Percentiles rank a stretch among this genome's conserved stretches.
Evolutionary conservation across 2,888 invertebrate genomes (phyloP).

Genomic region (Bembecia ichneumoniformis): DNA sequence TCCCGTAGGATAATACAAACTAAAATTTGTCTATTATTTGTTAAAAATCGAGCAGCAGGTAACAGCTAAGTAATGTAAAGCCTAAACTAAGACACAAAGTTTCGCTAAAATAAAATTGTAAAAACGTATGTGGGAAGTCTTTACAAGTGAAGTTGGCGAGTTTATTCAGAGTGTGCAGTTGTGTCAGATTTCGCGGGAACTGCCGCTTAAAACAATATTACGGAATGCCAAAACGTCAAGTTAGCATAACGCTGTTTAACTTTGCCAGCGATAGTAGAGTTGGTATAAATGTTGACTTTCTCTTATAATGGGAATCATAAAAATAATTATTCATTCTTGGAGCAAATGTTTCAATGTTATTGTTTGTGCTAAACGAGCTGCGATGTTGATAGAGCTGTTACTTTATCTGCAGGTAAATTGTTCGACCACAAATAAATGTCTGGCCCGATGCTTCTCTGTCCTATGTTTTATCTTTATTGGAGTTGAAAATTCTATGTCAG

Average conservation of each 20-base stretch:
- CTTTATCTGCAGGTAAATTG: constrained; percentile 11
- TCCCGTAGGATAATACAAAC: no score
- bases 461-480: constrained; percentile 27
- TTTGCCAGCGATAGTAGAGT: constrained; percentile 32
- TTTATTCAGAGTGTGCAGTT: constrained; percentile 50
- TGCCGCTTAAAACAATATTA: constrained; percentile 57
- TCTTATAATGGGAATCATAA: background rate
- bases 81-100: no score
- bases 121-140: background rate
- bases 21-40: no score
- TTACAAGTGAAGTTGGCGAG: constrained; percentile 30
- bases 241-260: constrained; percentile 52
- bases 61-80: no score
- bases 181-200: constrained; percentile 50
- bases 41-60: no score
- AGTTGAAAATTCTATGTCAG: constrained; percentile 13
- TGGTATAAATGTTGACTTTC: constrained; percentile 14
- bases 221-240: constrained; percentile 48
- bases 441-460: constrained; percentile 14
- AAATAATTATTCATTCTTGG: background rate
- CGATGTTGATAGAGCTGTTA: constrained; percentile 1
- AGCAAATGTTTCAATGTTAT: background rate
- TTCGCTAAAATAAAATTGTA: background rate
- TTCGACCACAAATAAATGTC: constrained; percentile 12
- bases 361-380: background rate